Evolutionary conservation across 2,797 vertebrate species (phyloP).

Genomic region (Tamandua tetradactyla): DNA sequence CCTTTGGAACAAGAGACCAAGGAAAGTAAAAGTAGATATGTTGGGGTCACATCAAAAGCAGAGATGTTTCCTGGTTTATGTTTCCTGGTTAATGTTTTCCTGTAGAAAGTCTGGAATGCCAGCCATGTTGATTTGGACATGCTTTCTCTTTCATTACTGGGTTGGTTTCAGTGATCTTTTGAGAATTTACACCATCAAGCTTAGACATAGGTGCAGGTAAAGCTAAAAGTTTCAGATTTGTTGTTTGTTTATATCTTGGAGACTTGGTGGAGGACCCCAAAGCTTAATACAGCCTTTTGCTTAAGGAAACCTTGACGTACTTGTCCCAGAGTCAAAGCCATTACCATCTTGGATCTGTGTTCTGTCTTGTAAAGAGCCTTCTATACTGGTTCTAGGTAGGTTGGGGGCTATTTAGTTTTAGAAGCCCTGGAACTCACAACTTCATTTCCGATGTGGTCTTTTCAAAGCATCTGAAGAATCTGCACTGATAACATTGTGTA

Average conservation of each 20-base stretch:
- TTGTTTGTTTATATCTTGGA: slow-evolving; percentile 16
- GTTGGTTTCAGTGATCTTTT: not conserved
- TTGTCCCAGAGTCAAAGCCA: not conserved
- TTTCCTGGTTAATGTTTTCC: not conserved
- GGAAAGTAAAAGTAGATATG: not conserved
- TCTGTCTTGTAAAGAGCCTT: not conserved
- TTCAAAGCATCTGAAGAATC: slow-evolving; percentile 53
- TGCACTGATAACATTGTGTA: slow-evolving; percentile 15
- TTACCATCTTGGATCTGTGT: not conserved
- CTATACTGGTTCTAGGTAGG: not conserved
- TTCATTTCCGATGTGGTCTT: not conserved
- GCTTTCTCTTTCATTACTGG: not conserved
- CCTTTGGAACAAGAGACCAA: not conserved
- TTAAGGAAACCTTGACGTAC: not conserved
- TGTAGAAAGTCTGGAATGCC: not conserved
- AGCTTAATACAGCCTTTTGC: not conserved
- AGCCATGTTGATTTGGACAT: not conserved
- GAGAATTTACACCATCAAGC: not conserved
- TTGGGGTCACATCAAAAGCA: not conserved
- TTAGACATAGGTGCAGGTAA: not conserved
- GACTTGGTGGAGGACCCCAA: not conserved
- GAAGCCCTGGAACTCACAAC: slow-evolving; percentile 2
- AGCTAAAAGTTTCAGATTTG: not conserved
- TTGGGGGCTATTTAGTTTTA: not conserved
- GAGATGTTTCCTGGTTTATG: not conserved